A percentile compares a stretch with the other conserved stretches of the same genome.
Conservation (phyloP, 2,797 vertebrate species). For the Anisognathus igniventris region DNA sequence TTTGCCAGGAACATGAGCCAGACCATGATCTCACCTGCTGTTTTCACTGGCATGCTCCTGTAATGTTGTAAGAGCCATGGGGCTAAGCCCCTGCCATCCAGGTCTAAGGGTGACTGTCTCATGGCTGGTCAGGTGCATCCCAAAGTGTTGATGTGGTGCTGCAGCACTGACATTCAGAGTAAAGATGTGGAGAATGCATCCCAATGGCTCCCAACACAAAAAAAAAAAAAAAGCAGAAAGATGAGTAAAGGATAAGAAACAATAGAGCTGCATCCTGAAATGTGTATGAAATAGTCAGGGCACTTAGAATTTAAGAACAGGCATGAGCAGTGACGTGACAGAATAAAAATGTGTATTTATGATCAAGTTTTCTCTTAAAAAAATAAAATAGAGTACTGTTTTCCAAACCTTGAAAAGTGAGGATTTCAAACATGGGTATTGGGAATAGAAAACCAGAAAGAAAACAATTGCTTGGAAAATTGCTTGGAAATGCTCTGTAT, state of each 20-base stretch:
- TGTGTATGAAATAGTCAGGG: neutral
- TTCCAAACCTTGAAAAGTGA: neutral
- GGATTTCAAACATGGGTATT: neutral
- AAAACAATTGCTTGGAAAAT: neutral
- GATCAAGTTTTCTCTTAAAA: neutral
- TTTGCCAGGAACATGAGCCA: neutral
- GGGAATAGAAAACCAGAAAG: neutral
- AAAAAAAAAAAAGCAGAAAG: neutral
- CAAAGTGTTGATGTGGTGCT: neutral
- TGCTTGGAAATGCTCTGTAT: neutral
- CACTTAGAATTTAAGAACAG: neutral
- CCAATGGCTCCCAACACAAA: neutral
- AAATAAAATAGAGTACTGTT: neutral
- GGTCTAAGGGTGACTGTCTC: neutral
- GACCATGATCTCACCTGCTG: neutral
- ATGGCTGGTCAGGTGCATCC: neutral
- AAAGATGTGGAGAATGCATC: neutral
- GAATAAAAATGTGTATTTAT: neutral
- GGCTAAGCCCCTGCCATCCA: neutral
- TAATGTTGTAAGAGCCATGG: neutral
- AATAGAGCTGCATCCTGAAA: neutral
- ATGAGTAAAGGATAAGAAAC: neutral
- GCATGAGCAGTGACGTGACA: neutral
- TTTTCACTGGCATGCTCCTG: neutral
- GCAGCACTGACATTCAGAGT: neutral